Evolutionary conservation across 2,888 invertebrate species (phyloP), one percentile per base, ranked within the genome.

Genomic region (Heteromurus nitidus): DNA sequence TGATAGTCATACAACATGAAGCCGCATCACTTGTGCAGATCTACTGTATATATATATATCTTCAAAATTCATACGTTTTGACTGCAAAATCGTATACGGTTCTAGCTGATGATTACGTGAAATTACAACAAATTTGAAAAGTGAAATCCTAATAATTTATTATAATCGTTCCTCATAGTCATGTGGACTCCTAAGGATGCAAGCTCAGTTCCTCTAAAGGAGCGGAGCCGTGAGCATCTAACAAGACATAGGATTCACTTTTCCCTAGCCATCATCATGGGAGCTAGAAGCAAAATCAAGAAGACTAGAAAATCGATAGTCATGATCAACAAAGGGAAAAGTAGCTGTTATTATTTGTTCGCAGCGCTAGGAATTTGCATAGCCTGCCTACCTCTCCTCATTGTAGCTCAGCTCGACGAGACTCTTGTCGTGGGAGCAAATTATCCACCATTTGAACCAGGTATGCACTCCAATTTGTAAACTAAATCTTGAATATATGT

Each of bases 91-190:
- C 30, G 3, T 72, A 80, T 67, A 80, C 36, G 73, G 80, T 73
- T 80, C 80, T 80, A 80, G 80, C 73, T 80, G 68, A 50, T 73
- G 80, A 80, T 80, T 80, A 80, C 80, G 73, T 73, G 80, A 80
- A 80, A 80, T 80, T 80, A 62, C 80, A 80, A 80, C 80, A 80
- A 80, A 80, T 80, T 80, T 80, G 80, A 80, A 80, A 80, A 80
- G 80, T 80, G 80, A 80, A 80, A 80, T 80, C 73, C 80, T 80
- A 80, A 67, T 80, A 67, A 80, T 80, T 80, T 80, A 80, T 73
- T 68, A 68, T 73, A 80, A 80, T 67, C 68, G 72, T 72, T 72
- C 11, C 73, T 68, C 73, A 62, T 72, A 65, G 50, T 36, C 72
- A 80, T 74, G 62, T 73, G 80, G 68, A 74, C 67, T 80, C 74